Conservation (phyloP, 1,140 invertebrate species). For the Phocides pigmalion region DNA sequence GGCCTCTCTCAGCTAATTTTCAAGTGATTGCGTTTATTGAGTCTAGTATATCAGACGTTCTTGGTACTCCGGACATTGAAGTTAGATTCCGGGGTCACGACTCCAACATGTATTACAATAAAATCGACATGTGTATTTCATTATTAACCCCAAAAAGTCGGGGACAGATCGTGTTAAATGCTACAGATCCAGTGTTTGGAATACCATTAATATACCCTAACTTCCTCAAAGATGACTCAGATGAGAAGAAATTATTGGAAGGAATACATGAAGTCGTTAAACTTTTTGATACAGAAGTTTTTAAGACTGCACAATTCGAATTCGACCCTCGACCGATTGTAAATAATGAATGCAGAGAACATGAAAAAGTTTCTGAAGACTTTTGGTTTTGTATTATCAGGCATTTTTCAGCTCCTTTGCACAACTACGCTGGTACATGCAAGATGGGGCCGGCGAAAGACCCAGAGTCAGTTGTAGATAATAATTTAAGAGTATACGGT, state of each 20-base stretch:
- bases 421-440: constrained; percentile 89
- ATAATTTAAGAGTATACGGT: constrained; percentile 88
- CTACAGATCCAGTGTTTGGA: constrained; percentile 88
- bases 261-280: constrained; percentile 85
- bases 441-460: constrained; percentile 91
- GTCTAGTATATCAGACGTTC: constrained; percentile 84
- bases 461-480: constrained; percentile 89
- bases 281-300: constrained; percentile 82
- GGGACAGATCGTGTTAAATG: constrained; percentile 87
- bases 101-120: constrained; percentile 85
- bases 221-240: constrained; percentile 90
- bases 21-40: constrained; percentile 87
- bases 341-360: constrained; percentile 82
- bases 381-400: constrained; percentile 92
- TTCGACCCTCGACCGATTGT: constrained; percentile 74
- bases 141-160: constrained; percentile 89
- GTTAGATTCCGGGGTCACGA: constrained; percentile 84
- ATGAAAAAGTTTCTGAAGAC: constrained; percentile 85
- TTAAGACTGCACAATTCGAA: constrained; percentile 75
- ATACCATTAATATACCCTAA: constrained; percentile 91
- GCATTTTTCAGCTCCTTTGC: constrained; percentile 86
- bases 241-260: constrained; percentile 89
- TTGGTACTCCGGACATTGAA: constrained; percentile 84
- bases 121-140: constrained; percentile 86
- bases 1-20: constrained; percentile 84